Conservation (phyloP, 2,113 vertebrate genomes). For the Anarhynchus alexandrinus region DNA sequence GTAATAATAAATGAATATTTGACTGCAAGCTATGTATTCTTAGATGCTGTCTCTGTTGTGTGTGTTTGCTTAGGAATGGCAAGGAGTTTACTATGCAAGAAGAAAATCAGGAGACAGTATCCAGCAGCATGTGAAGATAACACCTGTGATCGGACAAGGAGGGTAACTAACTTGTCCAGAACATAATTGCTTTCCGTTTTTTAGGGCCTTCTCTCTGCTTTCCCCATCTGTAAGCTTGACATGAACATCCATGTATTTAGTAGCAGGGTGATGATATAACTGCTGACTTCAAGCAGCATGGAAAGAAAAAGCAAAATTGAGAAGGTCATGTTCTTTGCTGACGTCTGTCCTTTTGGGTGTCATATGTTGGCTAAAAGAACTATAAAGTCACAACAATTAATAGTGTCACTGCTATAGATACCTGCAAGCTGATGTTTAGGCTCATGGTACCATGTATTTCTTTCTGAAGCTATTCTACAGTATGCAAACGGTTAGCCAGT, state of each 20-base stretch:
- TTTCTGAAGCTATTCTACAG: background rate
- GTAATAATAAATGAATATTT: background rate
- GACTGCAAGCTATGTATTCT: background rate
- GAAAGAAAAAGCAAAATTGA: background rate
- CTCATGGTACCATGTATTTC: background rate
- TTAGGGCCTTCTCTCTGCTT: background rate
- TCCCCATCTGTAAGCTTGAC: background rate
- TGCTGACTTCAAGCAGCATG: background rate
- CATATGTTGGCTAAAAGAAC: background rate
- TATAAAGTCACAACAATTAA: background rate
- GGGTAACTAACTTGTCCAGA: constrained; percentile 78
- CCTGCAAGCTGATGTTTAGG: background rate
- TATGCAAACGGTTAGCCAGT: background rate
- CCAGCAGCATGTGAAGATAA: constrained; percentile 92
- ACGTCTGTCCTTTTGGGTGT: background rate
- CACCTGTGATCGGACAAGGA: constrained; percentile 91
- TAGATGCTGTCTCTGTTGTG: background rate
- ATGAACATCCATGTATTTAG: background rate
- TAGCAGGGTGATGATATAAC: background rate
- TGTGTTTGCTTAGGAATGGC: constrained; percentile 86
- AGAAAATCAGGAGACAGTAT: constrained; percentile 93
- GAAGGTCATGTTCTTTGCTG: background rate
- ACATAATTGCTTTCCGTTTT: background rate
- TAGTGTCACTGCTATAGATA: background rate
- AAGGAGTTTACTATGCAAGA: constrained; percentile 89